Base-by-base conservation (phyloP, 2,113 vertebrate species). In the Calonectris borealis region DNA sequence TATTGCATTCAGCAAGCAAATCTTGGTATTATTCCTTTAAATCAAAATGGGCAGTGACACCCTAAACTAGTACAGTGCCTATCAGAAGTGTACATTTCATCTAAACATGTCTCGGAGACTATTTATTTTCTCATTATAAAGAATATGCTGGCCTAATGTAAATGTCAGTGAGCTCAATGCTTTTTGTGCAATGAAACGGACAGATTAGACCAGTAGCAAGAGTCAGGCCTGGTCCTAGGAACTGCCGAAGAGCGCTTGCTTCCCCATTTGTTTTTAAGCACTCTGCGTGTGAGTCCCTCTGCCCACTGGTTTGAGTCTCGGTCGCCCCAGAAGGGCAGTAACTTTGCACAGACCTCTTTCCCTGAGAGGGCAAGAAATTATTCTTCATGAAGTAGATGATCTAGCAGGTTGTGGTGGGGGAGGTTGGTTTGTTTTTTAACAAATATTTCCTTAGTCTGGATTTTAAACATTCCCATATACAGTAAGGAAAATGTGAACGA, bases 51-150 rank as follows among this genome's bases (percentile, higher is more conserved):
- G 34, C 70, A 88, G 38, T 14, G 3, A 65, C 36, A 36, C 27
- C 64, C 44, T 76, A 34, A 70, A 71, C 62, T 46, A 80, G 71
- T 51, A 32, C 2, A 9, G 51, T 87, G 55, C 93, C 60, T 80
- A 83, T 87, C 85, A 72, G 62, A 85, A 86, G 18, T 8, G 7
- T 81, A 60, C 11, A 0, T 90, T 83, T 75, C 32, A 58, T 86
- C 52, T 86, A 66, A 93, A 81, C 15, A 4, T 24, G 36, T 83
- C 76, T 49, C 1, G 0, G 57, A 87, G 62, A 46, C 44, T 94
- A 27, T 81, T 94, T 91, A 81, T 88, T 86, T 76, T 94, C 76
- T 90, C 52, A 87, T 84, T 79, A 61, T 32, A 42, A 70, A 77
- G 65, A 83, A 80, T 73, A 42, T 25, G 57, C 60, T 81, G 69